These are phyloP conservation scores for Palythoa heliodiscus DNA, from an alignment of 92 coral and sea anemone species.

Conservation along the genomic window DNA sequence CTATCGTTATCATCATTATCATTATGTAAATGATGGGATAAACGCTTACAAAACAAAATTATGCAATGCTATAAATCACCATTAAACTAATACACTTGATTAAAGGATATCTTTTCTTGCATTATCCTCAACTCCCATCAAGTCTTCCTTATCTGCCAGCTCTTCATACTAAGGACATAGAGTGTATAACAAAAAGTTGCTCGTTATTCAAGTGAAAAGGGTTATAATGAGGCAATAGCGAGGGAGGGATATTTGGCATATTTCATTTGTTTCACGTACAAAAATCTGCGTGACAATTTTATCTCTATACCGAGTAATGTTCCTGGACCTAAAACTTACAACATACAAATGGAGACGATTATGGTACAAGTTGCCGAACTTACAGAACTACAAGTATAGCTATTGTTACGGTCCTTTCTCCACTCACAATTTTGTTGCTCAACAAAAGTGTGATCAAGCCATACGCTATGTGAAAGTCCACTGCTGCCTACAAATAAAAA, in stretches of 20 bases:
- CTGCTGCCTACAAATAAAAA: too few relatives aligned
- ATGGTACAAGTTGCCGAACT: too few relatives aligned
- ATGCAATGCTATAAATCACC: not conserved
- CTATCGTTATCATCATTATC: too few relatives aligned
- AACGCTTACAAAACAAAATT: too few relatives aligned
- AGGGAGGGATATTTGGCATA: not conserved
- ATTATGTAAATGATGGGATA: too few relatives aligned
- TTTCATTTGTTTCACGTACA: not conserved
- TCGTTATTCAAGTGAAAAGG: not conserved
- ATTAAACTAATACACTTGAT: not conserved
- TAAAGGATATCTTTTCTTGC: slow-evolving; percentile 90
- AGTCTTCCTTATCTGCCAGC: slow-evolving; percentile 89
- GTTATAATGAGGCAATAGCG: not conserved
- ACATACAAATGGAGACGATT: not conserved
- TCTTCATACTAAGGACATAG: slow-evolving; percentile 77
- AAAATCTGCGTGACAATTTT: not conserved
- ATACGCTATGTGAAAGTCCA: too few relatives aligned
- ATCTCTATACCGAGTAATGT: not conserved
- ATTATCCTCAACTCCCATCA: slow-evolving; percentile 97
- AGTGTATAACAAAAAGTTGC: not conserved
- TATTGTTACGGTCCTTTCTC: too few relatives aligned
- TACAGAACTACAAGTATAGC: too few relatives aligned
- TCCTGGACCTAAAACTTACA: not conserved
- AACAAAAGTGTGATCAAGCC: too few relatives aligned
- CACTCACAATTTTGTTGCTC: too few relatives aligned